These are phyloP conservation scores for Parelbella ahira DNA, from an alignment of 2,888 invertebrate species.

Conservation along the genomic window DNA sequence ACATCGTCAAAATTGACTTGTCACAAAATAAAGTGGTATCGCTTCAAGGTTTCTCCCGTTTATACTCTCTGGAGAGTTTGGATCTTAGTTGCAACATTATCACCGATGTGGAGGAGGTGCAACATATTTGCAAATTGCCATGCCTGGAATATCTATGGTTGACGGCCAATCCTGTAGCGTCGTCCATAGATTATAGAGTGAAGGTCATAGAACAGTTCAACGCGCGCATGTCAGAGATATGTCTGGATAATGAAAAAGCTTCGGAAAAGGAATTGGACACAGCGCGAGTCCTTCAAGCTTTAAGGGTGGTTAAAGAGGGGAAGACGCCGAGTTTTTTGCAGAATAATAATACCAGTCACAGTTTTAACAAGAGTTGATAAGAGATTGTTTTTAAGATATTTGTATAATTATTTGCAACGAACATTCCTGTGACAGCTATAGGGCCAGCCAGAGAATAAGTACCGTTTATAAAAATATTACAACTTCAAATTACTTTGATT, in stretches of 20 bases:
- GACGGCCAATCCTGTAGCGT: conserved; percentile 93
- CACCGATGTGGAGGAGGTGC: conserved; percentile 89
- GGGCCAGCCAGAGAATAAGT: too few relatives aligned
- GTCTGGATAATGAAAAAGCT: conserved; percentile 92
- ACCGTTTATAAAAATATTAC: too few relatives aligned
- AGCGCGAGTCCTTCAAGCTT: conserved; percentile 93
- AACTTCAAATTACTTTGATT: too few relatives aligned
- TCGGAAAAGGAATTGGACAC: conserved; percentile 95
- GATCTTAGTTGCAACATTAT: conserved; percentile 94
- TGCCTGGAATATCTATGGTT: conserved; percentile 92
- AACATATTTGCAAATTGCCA: conserved; percentile 89
- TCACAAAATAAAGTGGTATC: conserved; percentile 90
- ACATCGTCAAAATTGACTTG: conserved; percentile 91
- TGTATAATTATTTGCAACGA: too few relatives aligned
- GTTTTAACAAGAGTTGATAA: conserved; percentile 69
- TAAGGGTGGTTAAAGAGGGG: conserved; percentile 88
- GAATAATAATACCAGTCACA: conserved; percentile 70
- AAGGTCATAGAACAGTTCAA: conserved; percentile 94
- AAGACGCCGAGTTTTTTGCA: conserved; percentile 81
- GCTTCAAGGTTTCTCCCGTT: conserved; percentile 86
- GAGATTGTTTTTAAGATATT: conserved; percentile 18
- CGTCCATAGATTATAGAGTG: conserved; percentile 92
- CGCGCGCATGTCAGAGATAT: conserved; percentile 89
- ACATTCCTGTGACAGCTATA: conserved; percentile 15
- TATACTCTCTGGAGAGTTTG: conserved; percentile 92